These are phyloP conservation scores for Tiphia femorata DNA, from an alignment of 2,888 invertebrate genomes.

Conservation along the genomic window DNA sequence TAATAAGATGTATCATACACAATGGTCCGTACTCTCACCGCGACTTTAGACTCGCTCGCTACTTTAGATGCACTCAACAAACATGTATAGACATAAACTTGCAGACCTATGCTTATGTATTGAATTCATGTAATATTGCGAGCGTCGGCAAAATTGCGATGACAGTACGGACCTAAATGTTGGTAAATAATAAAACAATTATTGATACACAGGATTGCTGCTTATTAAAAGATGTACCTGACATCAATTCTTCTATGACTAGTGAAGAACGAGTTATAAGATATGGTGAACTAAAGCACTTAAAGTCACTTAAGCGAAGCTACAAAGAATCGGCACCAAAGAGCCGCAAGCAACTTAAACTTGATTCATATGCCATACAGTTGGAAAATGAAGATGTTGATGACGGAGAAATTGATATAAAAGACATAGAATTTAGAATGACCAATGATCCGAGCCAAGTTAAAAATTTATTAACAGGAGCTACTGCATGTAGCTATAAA, in stretches of 20 bases:
- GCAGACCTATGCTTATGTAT: not conserved
- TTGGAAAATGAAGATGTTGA: constrained; percentile 73
- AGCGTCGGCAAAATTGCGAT: not conserved
- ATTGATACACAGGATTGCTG: constrained; percentile 72
- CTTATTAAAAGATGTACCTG: constrained; percentile 71
- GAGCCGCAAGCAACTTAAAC: constrained; percentile 81
- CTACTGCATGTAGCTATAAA: constrained; percentile 76
- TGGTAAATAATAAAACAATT: constrained; percentile 32
- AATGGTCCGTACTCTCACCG: too few relatives aligned
- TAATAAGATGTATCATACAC: not conserved
- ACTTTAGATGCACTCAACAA: too few relatives aligned
- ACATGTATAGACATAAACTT: too few relatives aligned
- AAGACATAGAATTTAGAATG: constrained; percentile 89
- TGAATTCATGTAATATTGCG: not conserved
- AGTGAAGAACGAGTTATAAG: constrained; percentile 85
- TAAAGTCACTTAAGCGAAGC: constrained; percentile 83
- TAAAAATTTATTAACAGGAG: constrained; percentile 76
- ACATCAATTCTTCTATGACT: constrained; percentile 71
- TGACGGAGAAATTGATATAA: constrained; percentile 77
- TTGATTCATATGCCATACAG: constrained; percentile 78
- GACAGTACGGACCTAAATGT: too few relatives aligned
- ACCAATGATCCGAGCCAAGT: constrained; percentile 82
- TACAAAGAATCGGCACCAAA: constrained; percentile 79
- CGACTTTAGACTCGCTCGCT: too few relatives aligned
- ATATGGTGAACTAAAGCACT: constrained; percentile 89